phyloP scores from a whole-genome alignment of 2,797 vertebrate species.

The Labeo calbasu region DNA sequence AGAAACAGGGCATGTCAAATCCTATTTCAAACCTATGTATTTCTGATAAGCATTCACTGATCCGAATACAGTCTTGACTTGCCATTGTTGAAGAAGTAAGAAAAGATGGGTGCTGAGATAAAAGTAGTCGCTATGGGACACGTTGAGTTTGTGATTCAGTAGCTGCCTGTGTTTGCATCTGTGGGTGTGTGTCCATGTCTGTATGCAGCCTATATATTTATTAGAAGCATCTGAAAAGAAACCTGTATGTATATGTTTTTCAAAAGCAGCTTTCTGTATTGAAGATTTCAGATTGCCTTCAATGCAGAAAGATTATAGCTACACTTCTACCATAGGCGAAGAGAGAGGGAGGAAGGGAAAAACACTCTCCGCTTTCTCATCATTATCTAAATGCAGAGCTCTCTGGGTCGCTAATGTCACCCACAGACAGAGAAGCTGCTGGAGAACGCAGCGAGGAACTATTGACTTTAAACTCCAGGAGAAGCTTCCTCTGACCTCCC shows the following conservation, averaged over 20 bases:
- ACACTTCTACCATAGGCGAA: constrained; percentile 14
- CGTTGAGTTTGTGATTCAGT: background rate
- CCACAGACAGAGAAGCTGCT: constrained; percentile 9
- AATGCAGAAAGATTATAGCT: constrained; percentile 20
- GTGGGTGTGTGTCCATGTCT: constrained; percentile 23
- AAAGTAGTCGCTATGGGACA: background rate
- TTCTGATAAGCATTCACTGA: constrained; percentile 16
- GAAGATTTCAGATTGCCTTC: constrained; percentile 16
- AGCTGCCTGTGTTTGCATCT: background rate
- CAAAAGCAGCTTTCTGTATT: constrained; percentile 10
- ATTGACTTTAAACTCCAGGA: constrained; percentile 30
- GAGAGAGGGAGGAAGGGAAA: background rate
- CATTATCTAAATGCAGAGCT: constrained; percentile 33
- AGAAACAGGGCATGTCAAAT: background rate
- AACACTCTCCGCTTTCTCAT: constrained; percentile 13
- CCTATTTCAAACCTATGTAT: background rate
- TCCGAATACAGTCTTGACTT: constrained; percentile 4
- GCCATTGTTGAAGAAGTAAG: background rate
- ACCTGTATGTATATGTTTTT: constrained; percentile 19
- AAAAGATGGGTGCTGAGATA: background rate
- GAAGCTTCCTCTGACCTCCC: background rate
- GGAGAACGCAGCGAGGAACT: background rate
- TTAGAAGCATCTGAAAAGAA: constrained; percentile 18
- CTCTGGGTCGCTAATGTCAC: constrained; percentile 25
- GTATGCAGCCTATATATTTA: constrained; percentile 19